phyloP scores from a whole-genome alignment of 2,113 vertebrate genomes.

The Corythaixoides concolor region DNA sequence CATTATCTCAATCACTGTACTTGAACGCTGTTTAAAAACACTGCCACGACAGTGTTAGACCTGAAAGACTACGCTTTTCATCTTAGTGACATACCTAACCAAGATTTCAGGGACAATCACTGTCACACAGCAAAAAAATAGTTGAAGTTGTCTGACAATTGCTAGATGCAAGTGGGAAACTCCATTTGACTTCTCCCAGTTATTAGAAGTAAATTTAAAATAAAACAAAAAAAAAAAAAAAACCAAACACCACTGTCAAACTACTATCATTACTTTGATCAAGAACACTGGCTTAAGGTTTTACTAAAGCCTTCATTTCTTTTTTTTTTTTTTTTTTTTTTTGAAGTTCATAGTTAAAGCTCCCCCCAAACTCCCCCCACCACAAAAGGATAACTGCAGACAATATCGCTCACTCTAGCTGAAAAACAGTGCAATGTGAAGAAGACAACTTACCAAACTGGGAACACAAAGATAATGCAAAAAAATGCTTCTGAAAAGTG shows the following conservation, averaged over 20 bases:
- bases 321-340: background rate
- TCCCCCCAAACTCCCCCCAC: background rate
- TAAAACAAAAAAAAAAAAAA: background rate
- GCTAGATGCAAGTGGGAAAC: background rate
- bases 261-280: background rate
- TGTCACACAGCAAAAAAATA: background rate
- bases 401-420: background rate
- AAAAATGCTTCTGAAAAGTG: background rate
- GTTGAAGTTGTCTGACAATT: background rate
- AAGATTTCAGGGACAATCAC: background rate
- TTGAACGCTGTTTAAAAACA: background rate
- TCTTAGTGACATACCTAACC: background rate
- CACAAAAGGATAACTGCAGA: background rate
- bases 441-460: background rate
- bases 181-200: background rate
- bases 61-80: background rate
- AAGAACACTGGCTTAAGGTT: background rate
- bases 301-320: background rate
- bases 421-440: background rate
- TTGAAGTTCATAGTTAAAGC: background rate
- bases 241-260: background rate
- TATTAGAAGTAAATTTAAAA: background rate
- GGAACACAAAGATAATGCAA: background rate
- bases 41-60: background rate
- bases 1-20: background rate